Base-by-base conservation (phyloP, 1,140 invertebrate genomes). In the Branchinecta lindahli region DNA sequence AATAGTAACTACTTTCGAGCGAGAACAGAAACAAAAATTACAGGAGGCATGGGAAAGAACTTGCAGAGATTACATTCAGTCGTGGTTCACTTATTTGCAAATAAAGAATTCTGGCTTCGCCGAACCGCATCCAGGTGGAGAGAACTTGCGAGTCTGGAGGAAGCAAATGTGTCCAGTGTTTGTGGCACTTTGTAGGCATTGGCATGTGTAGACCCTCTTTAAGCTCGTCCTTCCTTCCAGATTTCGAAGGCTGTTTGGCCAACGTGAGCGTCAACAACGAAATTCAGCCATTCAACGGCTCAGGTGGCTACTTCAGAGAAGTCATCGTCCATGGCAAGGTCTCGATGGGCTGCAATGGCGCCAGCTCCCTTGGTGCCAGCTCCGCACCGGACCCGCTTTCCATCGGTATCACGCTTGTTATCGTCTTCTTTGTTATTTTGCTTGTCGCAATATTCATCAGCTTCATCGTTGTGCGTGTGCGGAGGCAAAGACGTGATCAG, bases 371-470 rank as follows among this genome's bases (percentile, higher is more conserved):
- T 12, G 77, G 78, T n/a, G 75, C 77, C 6, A 85, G 87, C 0
- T 85, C 88, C 70, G 85, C 86, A 0, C 86, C 91, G 7, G 89
- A 93, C 81, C 91, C 91, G 0, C 79, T 95, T 0, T 91, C 88
- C 74, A 91, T 95, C 65, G 92, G 92, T 45, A 88, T 94, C 46
- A 93, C 91, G 1, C 80, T 97, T 33, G 91, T 97, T 0, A 92
- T 96, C 66, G 89, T 95, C 6, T 96, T 97, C 80, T 95, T 97
- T 75, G 86, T 93, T 4, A 89, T 92, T 66, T 80, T 95, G 9
- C 82, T 95, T 20, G 85, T 94, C 8, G 91, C 91, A 1, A 93
- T 95, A 70, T 80, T 92, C 44, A 87, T 91, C 8, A 93, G 90
- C 67, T 94, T 94, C 76, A 83, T 94, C 4, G 90, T 95, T 8